Evolutionary conservation across 2,797 vertebrate genomes (phyloP).

Genomic region (Clarias fuscus): DNA sequence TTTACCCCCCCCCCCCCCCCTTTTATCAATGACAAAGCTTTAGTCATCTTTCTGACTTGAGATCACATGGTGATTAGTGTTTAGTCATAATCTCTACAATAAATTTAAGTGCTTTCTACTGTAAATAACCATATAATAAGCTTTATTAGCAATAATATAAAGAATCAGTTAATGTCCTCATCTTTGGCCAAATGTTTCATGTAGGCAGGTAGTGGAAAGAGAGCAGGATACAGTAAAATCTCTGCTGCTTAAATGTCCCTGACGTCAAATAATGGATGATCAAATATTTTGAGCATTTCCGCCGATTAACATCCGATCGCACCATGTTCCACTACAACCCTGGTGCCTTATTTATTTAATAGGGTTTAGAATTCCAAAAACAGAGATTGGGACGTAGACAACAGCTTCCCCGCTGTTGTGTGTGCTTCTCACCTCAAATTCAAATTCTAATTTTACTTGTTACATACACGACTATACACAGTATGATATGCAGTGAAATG

Average conservation of each 20-base stretch:
- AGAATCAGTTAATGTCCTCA: slow-evolving; percentile 17
- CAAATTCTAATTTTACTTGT: too few relatives aligned
- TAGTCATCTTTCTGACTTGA: neutral
- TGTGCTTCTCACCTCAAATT: too few relatives aligned
- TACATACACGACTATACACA: too few relatives aligned
- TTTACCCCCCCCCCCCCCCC: too few relatives aligned
- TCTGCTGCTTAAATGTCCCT: slow-evolving; percentile 32
- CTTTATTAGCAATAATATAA: neutral
- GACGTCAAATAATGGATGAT: neutral
- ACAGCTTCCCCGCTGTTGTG: too few relatives aligned
- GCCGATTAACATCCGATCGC: too few relatives aligned
- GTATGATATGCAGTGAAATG: too few relatives aligned
- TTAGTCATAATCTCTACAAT: neutral
- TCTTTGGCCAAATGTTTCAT: slow-evolving; percentile 11
- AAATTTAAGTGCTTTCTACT: slow-evolving; percentile 17
- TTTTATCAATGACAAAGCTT: neutral
- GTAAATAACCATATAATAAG: neutral
- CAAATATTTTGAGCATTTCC: too few relatives aligned
- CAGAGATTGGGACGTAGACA: too few relatives aligned
- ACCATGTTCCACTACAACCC: too few relatives aligned
- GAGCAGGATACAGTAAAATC: slow-evolving; percentile 1
- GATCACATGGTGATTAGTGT: neutral
- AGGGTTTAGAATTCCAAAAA: too few relatives aligned
- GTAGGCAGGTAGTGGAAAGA: neutral
- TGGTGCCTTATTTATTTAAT: too few relatives aligned